Conservation (phyloP, 2,113 vertebrate genomes). For the Alosa alosa region DNA sequence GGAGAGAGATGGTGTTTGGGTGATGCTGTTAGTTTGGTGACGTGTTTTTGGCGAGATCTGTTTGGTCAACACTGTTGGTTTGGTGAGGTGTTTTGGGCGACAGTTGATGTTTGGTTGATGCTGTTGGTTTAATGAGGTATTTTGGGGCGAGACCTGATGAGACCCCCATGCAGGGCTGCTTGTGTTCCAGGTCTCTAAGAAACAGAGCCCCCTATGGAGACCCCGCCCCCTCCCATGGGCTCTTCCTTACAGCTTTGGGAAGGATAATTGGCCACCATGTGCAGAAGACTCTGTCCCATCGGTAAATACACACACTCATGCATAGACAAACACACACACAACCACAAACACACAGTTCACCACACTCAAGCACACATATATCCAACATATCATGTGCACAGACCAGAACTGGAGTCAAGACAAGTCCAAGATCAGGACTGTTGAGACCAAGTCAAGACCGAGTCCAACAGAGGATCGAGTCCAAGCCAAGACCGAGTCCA, state of each 20-base stretch:
- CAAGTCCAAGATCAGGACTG: no score
- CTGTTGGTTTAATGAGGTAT: neutral
- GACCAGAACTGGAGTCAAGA: neutral
- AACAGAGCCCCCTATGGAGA: slow-evolving; percentile 58
- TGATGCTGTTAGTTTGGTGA: no score
- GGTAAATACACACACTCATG: neutral
- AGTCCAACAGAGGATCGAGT: no score
- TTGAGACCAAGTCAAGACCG: no score
- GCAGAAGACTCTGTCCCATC: neutral
- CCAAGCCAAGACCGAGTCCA: no score
- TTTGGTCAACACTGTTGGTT: no score
- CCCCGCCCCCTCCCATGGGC: slow-evolving; percentile 53
- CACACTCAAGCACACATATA: neutral
- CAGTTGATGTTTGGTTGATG: no score
- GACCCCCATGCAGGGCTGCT: slow-evolving; percentile 53
- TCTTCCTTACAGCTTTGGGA: slow-evolving; percentile 38
- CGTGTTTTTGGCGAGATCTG: no score
- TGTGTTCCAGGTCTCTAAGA: slow-evolving; percentile 74
- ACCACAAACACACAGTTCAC: neutral
- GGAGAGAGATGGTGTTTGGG: no score
- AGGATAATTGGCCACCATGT: slow-evolving; percentile 51
- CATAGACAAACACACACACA: neutral
- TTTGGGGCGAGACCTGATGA: neutral
- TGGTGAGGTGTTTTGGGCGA: no score
- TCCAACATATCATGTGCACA: neutral